These are phyloP conservation scores for Hafferia zeledoni DNA, from an alignment of 2,797 vertebrate genomes.

Conservation along the genomic window DNA sequence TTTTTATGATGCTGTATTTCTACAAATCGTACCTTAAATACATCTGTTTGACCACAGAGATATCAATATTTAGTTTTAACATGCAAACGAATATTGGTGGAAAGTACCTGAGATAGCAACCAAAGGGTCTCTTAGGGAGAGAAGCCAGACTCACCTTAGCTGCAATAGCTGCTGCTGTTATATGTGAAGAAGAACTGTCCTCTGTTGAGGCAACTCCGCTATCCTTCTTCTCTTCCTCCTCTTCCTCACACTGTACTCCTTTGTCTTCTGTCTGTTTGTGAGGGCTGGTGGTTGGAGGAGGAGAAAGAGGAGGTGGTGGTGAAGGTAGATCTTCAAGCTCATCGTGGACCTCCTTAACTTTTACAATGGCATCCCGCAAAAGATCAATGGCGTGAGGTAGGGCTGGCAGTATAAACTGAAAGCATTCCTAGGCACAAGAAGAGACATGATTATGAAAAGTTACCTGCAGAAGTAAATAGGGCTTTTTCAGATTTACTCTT, in stretches of 20 bases:
- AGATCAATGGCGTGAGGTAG: conserved; percentile 99
- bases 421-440: conserved; percentile 89
- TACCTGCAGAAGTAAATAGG: background rate
- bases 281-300: conserved; percentile 91
- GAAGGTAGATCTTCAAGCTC: conserved; percentile 98
- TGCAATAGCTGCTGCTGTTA: conserved; percentile 96
- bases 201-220: conserved; percentile 98
- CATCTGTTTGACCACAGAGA: background rate
- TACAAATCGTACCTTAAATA: background rate
- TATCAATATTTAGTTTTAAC: background rate
- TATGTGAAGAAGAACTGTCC: conserved; percentile 97
- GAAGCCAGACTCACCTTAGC: conserved; percentile 86
- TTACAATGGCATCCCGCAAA: conserved; percentile 96
- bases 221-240: conserved; percentile 99
- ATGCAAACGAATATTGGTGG: background rate
- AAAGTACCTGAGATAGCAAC: conserved; percentile 40
- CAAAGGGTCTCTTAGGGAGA: background rate
- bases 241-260: conserved; percentile 97
- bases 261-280: conserved; percentile 97
- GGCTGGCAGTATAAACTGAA: conserved; percentile 99
- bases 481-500: background rate
- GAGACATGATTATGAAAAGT: conserved; percentile 51
- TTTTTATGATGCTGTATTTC: background rate
- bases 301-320: conserved; percentile 95
- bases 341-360: conserved; percentile 95